Percentiles rank a stretch among this genome's conserved stretches.
Conservation (phyloP, 53 echinoderm and acorn worm genomes). For the Holothuria scabra region DNA sequence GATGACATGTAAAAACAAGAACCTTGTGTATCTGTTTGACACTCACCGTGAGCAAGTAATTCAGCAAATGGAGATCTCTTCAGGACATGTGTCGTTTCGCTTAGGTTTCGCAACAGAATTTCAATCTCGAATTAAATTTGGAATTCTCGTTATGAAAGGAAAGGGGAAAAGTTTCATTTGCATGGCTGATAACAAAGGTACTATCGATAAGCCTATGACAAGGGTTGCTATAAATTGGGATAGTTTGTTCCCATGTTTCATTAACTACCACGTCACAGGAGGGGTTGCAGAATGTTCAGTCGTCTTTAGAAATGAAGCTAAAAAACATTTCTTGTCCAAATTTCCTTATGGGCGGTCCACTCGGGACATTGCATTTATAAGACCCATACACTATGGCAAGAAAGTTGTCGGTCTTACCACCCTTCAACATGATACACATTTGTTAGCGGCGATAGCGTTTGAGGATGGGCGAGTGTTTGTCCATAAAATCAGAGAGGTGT, state of each 20-base stretch:
- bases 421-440: too few species aligned
- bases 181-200: background rate
- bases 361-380: too few species aligned
- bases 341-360: too few species aligned
- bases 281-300: too few species aligned
- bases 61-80: background rate
- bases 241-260: background rate
- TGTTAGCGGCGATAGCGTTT: too few species aligned
- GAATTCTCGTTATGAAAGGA: conserved; percentile 1
- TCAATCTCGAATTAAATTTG: background rate
- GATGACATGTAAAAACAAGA: background rate
- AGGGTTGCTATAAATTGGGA: background rate
- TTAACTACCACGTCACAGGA: too few species aligned
- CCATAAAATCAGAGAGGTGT: too few species aligned
- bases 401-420: too few species aligned
- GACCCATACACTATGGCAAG: too few species aligned
- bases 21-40: background rate
- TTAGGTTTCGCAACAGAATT: background rate
- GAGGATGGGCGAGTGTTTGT: too few species aligned
- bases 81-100: background rate
- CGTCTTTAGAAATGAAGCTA: too few species aligned
- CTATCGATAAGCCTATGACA: conserved; percentile 9
- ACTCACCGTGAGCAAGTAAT: background rate
- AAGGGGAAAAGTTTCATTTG: background rate
- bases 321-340: too few species aligned